A percentile compares a stretch with the other conserved stretches of the same genome.
Conservation (phyloP, 1,140 invertebrate genomes). For the Drosophila erecta region DNA sequence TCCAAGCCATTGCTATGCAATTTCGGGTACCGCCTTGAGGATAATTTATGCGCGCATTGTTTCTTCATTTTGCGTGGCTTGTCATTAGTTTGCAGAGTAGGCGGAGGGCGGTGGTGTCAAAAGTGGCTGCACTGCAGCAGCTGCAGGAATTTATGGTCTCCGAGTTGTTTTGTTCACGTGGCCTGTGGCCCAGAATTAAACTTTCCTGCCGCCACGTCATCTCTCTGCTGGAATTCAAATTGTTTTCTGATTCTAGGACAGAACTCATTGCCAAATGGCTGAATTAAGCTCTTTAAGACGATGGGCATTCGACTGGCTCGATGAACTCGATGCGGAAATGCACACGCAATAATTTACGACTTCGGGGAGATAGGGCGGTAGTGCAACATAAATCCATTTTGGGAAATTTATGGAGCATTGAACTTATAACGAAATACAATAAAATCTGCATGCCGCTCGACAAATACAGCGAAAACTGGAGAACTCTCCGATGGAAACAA, state of each 20-base stretch:
- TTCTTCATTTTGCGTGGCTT: conserved; percentile 72
- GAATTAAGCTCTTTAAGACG: conserved; percentile 58
- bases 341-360: conserved; percentile 65
- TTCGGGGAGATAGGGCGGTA: conserved; percentile 14
- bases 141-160: conserved; percentile 69
- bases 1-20: conserved; percentile 71
- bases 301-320: conserved; percentile 53
- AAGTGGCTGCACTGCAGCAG: conserved; percentile 52
- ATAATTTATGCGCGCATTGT: conserved; percentile 79
- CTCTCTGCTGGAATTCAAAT: conserved; percentile 34
- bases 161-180: conserved; percentile 49
- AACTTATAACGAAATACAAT: conserved; percentile 82
- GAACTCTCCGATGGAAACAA: conserved; percentile 39
- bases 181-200: conserved; percentile 45
- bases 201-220: conserved; percentile 39
- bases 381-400: conserved; percentile 74
- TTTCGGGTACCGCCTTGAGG: conserved; percentile 57
- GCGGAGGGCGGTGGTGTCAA: conserved; percentile 8
- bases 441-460: conserved; percentile 52
- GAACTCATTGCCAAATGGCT: conserved; percentile 18
- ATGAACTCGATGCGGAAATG: conserved; percentile 74
- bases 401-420: conserved; percentile 77
- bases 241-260: conserved; percentile 45
- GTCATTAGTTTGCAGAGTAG: conserved; percentile 63
- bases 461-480: conserved; percentile 39